phyloP scores from a whole-genome alignment of 2,888 invertebrate genomes.

The Epicampocera succincta region DNA sequence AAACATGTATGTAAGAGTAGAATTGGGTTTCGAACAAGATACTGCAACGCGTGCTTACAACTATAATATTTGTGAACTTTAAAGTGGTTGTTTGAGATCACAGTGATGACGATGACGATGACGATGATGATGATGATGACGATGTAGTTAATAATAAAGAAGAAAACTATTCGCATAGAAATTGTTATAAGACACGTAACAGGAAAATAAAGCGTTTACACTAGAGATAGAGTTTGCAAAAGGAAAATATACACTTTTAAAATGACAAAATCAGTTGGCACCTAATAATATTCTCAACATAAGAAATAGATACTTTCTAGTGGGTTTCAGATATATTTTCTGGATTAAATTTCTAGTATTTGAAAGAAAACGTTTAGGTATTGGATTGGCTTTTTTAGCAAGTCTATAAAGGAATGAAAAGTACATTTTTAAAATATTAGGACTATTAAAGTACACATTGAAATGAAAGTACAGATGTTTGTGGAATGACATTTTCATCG shows the following conservation, averaged over 20 bases:
- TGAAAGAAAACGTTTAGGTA: no score
- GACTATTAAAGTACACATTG: no score
- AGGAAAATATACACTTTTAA: neutral
- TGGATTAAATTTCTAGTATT: no score
- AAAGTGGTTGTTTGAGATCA: conserved; percentile 58
- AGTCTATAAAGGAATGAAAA: no score
- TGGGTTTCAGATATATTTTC: no score
- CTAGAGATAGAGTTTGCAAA: neutral
- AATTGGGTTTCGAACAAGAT: conserved; percentile 24
- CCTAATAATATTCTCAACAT: no score
- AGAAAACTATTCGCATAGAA: conserved; percentile 41
- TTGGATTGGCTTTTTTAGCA: no score
- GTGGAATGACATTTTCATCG: no score
- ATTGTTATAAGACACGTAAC: conserved; percentile 57
- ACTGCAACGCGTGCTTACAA: conserved; percentile 58
- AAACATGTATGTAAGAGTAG: conserved; percentile 20
- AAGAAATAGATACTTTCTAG: no score
- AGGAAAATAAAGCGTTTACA: conserved; percentile 23
- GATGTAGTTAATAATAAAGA: neutral
- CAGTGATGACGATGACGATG: conserved; percentile 23
- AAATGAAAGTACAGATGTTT: no score
- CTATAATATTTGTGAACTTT: conserved; percentile 44
- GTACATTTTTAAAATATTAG: no score
- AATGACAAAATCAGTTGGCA: no score
- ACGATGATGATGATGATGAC: neutral